A percentile compares a stretch with the other conserved stretches of the same genome.
These are phyloP conservation scores for Plusia festucae DNA, from an alignment of 2,888 invertebrate species.

Conservation along the genomic window DNA sequence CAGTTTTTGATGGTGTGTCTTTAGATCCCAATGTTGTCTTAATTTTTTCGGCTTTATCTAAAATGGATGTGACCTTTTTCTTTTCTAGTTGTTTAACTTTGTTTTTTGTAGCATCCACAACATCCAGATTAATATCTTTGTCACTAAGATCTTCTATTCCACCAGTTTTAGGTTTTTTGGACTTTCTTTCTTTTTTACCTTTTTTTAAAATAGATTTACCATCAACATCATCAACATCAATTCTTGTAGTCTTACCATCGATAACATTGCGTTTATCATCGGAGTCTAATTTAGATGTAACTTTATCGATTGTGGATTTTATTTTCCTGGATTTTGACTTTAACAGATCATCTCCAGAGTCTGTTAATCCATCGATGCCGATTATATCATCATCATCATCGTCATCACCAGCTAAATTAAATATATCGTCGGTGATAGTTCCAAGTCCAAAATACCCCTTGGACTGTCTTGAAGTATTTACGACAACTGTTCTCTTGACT, in stretches of 20 bases:
- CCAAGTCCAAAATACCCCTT: background rate
- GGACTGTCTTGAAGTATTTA: background rate
- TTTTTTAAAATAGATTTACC: background rate
- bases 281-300: background rate
- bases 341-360: background rate
- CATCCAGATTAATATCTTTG: background rate
- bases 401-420: background rate
- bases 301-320: background rate
- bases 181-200: background rate
- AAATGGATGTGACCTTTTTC: no score
- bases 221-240: background rate
- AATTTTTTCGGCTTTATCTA: no score
- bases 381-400: background rate
- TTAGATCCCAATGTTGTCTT: no score
- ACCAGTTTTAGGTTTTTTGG: background rate
- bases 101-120: background rate
- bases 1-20: no score
- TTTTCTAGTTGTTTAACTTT: no score
- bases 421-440: background rate
- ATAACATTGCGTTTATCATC: background rate
- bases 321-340: background rate
- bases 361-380: background rate
- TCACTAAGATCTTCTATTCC: background rate
- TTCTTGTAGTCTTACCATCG: background rate
- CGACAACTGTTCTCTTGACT: background rate